Base-by-base conservation (phyloP, 2,113 vertebrate genomes). In the Mus spicilegus region DNA sequence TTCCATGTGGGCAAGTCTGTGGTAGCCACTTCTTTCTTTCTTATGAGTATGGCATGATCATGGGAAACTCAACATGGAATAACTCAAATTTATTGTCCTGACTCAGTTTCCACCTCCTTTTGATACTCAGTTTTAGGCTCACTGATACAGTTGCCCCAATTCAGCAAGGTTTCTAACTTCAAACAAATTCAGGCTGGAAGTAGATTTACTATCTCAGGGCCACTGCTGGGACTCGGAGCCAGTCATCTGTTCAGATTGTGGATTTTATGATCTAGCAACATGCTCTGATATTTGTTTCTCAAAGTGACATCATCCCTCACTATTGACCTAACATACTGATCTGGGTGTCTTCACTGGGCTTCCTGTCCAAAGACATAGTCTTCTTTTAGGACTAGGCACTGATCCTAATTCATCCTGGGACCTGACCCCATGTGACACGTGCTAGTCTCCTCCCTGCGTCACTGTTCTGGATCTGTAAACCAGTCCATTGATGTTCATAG, bases 1-100 rank as follows among this genome's bases (percentile, higher is more conserved):
- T 82, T 95, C 65, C 72, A 95, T 54, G 33, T 90, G 49, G 14
- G 0, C 65, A 58, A 84, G 67, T 95, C 78, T 46, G 3, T 49
- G n/a, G n/a, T 75, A 56, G n/a, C 11, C 4, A 61, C 88, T 88
- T 94, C 82, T 93, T 88, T 94, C 82, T 93, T 93, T 84, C 14
- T 61, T 7, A 20, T 20, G 22, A 76, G 42, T 33, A 85, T 1
- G 72, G n/a, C 4, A 33, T 39, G 22, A 33, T 3, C 49, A 54
- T 75, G 12, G 33, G 86, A 22, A 42, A 8, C 49, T 16, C n/a
- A 82, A 82, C 81, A 63, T 2, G 69, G 67, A 96, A n/a, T 81
- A 67, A 88, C n/a, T 63, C 17, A 86, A 88, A 42, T 30, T 33
- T 24, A 0, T 69, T 77, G 30, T 33, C 9, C 4, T 82, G n/a